Evolutionary conservation across 1,140 invertebrate species (phyloP).

Genomic region (Hesperophylax magnus): DNA sequence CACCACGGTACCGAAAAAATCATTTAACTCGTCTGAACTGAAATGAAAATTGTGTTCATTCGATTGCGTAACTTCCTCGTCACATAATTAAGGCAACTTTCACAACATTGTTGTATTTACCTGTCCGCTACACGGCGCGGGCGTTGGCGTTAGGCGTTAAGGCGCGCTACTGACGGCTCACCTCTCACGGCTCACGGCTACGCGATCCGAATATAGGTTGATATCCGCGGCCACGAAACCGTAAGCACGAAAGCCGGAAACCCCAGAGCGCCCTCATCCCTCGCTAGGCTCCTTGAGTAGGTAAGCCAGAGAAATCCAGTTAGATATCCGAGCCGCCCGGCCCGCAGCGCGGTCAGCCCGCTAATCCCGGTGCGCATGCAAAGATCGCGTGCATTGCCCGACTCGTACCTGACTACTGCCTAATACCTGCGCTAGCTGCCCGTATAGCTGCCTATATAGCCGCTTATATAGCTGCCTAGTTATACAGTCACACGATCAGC

Average conservation of each 20-base stretch:
- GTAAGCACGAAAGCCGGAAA: slow-evolving; percentile 31
- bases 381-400: slow-evolving; percentile 22
- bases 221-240: slow-evolving; percentile 5
- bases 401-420: too few relatives aligned
- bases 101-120: background rate
- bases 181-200: background rate
- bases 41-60: background rate
- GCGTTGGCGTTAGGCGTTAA: too few relatives aligned
- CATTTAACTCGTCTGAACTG: too few relatives aligned
- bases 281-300: slow-evolving; percentile 23
- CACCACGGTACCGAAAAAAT: too few relatives aligned
- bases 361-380: slow-evolving; percentile 34
- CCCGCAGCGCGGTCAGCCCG: slow-evolving; percentile 1
- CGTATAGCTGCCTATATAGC: too few relatives aligned
- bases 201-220: background rate
- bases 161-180: too few relatives aligned
- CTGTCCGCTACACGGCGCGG: too few relatives aligned
- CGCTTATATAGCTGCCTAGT: too few relatives aligned
- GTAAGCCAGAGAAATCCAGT: slow-evolving; percentile 31
- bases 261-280: slow-evolving; percentile 25
- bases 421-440: too few relatives aligned
- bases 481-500: too few relatives aligned
- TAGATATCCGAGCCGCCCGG: slow-evolving; percentile 24
- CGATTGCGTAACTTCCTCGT: background rate
- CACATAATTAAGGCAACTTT: background rate